These are phyloP conservation scores for Cactoblastis cactorum DNA, from an alignment of 2,888 invertebrate species.

Conservation along the genomic window DNA sequence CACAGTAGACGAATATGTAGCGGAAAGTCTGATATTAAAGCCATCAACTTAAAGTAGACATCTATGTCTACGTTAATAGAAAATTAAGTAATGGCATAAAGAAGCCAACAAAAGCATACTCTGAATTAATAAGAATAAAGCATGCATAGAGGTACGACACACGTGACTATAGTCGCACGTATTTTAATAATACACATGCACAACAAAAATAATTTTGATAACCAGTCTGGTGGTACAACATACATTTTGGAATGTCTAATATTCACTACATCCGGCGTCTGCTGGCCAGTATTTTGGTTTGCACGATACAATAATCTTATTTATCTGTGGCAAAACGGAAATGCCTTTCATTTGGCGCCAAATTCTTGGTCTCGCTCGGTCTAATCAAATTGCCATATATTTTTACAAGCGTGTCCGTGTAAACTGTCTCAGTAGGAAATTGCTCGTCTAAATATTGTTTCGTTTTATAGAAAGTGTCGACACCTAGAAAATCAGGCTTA, in stretches of 20 bases:
- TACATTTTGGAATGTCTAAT: not conserved
- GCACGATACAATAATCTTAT: not conserved
- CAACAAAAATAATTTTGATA: not conserved
- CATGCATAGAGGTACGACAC: too few relatives aligned
- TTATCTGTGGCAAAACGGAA: constrained; percentile 2
- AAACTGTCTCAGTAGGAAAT: not conserved
- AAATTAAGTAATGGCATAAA: too few relatives aligned
- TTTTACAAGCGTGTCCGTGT: not conserved
- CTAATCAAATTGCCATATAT: not conserved
- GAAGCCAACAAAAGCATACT: too few relatives aligned
- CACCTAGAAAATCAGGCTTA: too few relatives aligned
- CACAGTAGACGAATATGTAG: too few relatives aligned
- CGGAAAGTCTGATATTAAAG: too few relatives aligned
- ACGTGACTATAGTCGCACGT: too few relatives aligned
- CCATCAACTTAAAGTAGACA: too few relatives aligned
- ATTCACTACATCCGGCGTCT: not conserved
- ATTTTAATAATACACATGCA: too few relatives aligned
- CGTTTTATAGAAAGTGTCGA: too few relatives aligned
- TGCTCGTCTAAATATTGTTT: not conserved
- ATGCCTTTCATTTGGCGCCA: constrained; percentile 4
- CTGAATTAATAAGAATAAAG: too few relatives aligned
- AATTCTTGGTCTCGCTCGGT: not conserved
- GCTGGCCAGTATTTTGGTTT: not conserved
- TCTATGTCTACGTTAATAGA: too few relatives aligned
- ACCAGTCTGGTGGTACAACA: not conserved